Base-by-base conservation (phyloP, 1,140 invertebrate genomes). In the Myzus persicae region DNA sequence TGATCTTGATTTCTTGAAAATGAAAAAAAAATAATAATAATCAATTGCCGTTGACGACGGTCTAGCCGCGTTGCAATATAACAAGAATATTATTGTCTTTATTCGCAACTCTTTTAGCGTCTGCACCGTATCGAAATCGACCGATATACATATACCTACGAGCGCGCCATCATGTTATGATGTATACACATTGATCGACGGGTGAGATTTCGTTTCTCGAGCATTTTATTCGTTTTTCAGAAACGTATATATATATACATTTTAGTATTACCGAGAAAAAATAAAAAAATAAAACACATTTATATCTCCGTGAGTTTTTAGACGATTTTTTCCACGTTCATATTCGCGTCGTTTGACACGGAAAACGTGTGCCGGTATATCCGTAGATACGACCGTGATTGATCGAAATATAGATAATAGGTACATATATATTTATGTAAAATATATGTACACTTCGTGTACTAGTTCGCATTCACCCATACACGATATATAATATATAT, bases 11-110 rank as follows among this genome's bases (percentile, higher is more conserved):
- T 48, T 82, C 8, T 46, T 8, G 18, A 81, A 76, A 81, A 44
- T 40, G 46, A 24, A 90, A 90, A 40, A 90, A 38, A n/a, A 84
- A 84, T 5, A 84, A 89, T 22, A 89, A 89, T 51, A 51, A 89
- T 89, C 46, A 22, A 89, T 89, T 36, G 46, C 46, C 88, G 84
- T 26, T 24, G 84, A 44, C 14, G 76, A 38, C 76, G n/a, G 76
- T 8, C 1, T 2, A n/a, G 31, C 54, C 9, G 54, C 26, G 9
- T 14, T 22, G 5, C 8, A 31, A 9, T 31, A 59, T 9, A 8
- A 26, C 2, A 31, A 54, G 11, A 31, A 26, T 59, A 59, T 59
- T 59, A 31, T 59, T 67, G 59, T n/a, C 11, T 67, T 67, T 67
- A n/a, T 67, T 67, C 59, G 59, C 59, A 67, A 67, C 59, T 18